phyloP scores from a whole-genome alignment of 1,140 invertebrate species.

The Sesamia nonagrioides region DNA sequence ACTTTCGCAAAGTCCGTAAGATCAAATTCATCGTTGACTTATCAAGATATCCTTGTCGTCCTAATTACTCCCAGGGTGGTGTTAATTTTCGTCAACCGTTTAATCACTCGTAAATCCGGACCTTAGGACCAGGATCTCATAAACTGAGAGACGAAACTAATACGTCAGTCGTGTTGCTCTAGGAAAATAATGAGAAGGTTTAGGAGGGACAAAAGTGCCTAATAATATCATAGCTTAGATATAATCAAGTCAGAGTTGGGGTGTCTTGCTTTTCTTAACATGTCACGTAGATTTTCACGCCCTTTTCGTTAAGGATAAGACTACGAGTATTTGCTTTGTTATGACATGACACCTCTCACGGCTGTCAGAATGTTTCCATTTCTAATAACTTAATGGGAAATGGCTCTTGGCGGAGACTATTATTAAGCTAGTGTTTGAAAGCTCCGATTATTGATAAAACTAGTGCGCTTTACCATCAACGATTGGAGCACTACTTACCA shows the following conservation, averaged over 20 bases:
- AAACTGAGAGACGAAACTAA: background rate
- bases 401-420: background rate
- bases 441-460: no score
- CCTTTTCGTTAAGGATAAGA: background rate
- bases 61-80: constrained; percentile 23
- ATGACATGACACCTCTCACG: background rate
- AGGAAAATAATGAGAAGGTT: background rate
- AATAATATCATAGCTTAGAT: background rate
- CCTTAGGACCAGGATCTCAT: background rate
- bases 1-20: constrained; percentile 1
- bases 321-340: background rate
- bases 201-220: background rate
- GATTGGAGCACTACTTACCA: no score
- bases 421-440: no score
- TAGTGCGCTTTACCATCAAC: no score
- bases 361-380: background rate
- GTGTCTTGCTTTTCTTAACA: no score
- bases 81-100: constrained; percentile 39
- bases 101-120: constrained; percentile 25
- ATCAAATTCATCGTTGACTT: background rate
- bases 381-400: background rate
- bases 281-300: background rate
- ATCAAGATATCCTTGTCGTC: constrained; percentile 17
- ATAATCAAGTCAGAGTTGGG: background rate
- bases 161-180: constrained; percentile 6